Evolutionary conservation across 2,888 invertebrate species (phyloP), one percentile per base, ranked within the genome.

Genomic region (Folsomia candida): DNA sequence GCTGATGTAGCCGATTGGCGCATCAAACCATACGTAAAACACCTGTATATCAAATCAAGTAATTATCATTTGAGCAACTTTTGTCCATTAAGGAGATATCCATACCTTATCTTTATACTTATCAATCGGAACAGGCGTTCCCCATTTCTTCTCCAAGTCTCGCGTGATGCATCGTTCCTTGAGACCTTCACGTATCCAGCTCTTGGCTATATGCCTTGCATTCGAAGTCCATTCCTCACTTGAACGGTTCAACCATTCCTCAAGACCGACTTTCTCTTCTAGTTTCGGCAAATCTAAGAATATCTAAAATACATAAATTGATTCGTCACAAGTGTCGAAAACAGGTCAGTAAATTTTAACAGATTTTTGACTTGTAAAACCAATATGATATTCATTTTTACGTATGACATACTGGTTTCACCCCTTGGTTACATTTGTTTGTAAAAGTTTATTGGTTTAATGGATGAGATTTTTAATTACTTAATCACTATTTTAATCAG

Each of bases 1-100:
- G 69, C 98, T 98, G 77, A 98, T 85, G 84, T 99, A 99, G 0
- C 99, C 99, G 76, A 98, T 91, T 0, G 97, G 97, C 4, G 99
- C 99, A 85, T 99, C 99, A 85, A 95, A 99, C 99, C 99, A 99
- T 0, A 99, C 99, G 84, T 99, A 99, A 85, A 99, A 99, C 1
- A 98, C 94, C 90, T 90, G 81, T 14, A 51, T 26, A n/a, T n/a
- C n/a, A n/a, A n/a, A n/a, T n/a, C n/a, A n/a, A 37, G 37, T 9
- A 37, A 37, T 9, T 37, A 9, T 37, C 14, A 37, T 9, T 37
- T 37, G 37, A 37, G 37, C 37, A 37, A 37, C n/a, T n/a, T n/a
- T n/a, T n/a, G n/a, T n/a, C n/a, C n/a, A n/a, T n/a, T n/a, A n/a
- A n/a, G n/a, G n/a, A n/a, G n/a, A n/a, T n/a, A n/a, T n/a, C n/a